Evolutionary conservation across 2,888 invertebrate genomes (phyloP), one percentile per base, ranked within the genome.

Genomic region (Harpagoxenus sublaevis): DNA sequence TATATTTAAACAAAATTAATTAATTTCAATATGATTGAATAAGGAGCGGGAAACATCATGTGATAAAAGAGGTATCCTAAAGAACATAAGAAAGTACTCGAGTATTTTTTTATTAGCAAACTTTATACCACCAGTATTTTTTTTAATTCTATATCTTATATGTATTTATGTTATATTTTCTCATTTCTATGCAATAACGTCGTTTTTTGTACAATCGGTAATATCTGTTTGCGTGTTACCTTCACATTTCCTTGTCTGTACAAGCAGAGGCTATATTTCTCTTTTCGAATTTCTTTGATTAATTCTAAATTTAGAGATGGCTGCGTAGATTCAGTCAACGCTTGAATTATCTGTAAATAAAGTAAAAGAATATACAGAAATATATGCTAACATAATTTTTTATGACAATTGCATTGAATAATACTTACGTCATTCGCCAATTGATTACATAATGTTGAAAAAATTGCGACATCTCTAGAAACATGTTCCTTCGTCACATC

Each of bases 221-320:
- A 94, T 87, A 97, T 96, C 92, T 97, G 97, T 93, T 97, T 97
- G 42, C 97, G 95, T 0, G 97, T 96, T 0, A 96, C 96, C 63
- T 95, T 95, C 0, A 96, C 92, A 91, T 97, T 97, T 0, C 93
- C 91, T 89, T 97, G 97, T 10, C 94, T 94, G 90, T 96, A 96
- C 90, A 96, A 96, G 10, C 92, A 88, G 51, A 94, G 84, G 45
- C 42, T 87, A 79, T 77, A 90, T 74, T 48, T 74, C 4, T 92
- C 89, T 51, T 87, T 83, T 48, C 78, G 70, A 63, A 87, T 85
- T 87, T 84, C 86, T 86, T 87, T 90, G 66, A 81, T 84, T 73
- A 88, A 88, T 68, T 86, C 89, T 84, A 93, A 86, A 75, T 94
- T 87, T 83, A 94, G 89, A 45, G 78, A 63, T 35, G 94, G 94